Conservation (phyloP, 2,888 invertebrate genomes). For the Tillus elongatus region DNA sequence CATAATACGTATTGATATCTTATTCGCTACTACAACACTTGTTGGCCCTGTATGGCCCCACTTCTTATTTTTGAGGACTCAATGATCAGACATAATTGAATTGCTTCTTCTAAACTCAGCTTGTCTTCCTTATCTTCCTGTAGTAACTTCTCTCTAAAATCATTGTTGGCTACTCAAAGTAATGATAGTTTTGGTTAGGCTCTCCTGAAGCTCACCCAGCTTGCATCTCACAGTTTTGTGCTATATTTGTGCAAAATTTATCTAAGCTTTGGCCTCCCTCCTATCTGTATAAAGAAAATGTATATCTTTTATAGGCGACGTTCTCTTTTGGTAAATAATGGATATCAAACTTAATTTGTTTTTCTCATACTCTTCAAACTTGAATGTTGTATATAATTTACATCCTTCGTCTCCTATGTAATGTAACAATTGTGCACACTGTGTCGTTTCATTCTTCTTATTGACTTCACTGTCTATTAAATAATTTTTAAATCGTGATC, state of each 20-base stretch:
- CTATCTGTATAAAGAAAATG: conserved; percentile 5
- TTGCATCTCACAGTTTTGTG: neutral
- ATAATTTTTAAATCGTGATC: too few relatives aligned
- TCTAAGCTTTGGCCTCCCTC: neutral
- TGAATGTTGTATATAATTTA: conserved; percentile 15
- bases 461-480: conserved; percentile 15
- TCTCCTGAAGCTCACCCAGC: neutral
- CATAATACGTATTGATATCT: too few relatives aligned
- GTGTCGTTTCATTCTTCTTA: conserved; percentile 17
- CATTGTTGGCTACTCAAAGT: conserved; percentile 3
- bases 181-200: conserved; percentile 1
- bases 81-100: too few relatives aligned
- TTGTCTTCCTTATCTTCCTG: neutral
- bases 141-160: too few relatives aligned
- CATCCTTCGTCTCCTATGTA: conserved; percentile 23
- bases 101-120: too few relatives aligned
- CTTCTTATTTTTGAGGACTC: too few relatives aligned
- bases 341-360: conserved; percentile 8
- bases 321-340: conserved; percentile 9
- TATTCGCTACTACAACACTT: too few relatives aligned
- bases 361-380: too few relatives aligned
- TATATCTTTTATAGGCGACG: conserved; percentile 8
- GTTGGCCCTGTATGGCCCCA: too few relatives aligned
- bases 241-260: neutral
- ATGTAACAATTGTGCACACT: too few relatives aligned